Evolutionary conservation across 2,113 vertebrate species (phyloP).

Genomic region (Lagopus muta): DNA sequence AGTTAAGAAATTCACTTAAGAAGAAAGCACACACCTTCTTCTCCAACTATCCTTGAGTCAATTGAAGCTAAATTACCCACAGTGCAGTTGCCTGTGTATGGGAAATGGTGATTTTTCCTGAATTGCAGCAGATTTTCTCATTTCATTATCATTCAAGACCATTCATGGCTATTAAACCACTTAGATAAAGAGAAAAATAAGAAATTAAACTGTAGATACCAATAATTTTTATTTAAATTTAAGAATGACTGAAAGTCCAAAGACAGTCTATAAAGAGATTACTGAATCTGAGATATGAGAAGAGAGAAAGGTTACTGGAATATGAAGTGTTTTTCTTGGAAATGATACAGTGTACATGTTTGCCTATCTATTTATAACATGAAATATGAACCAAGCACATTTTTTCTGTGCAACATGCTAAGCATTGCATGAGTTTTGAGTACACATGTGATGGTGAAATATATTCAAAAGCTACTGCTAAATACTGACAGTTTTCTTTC

Average conservation of each 20-base stretch:
- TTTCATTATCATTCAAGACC: neutral
- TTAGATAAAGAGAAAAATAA: slow-evolving; percentile 13
- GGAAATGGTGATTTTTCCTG: neutral
- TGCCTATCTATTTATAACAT: slow-evolving; percentile 63
- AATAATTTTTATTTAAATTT: slow-evolving; percentile 51
- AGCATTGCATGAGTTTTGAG: neutral
- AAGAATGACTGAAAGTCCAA: slow-evolving; percentile 14
- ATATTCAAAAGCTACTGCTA: neutral
- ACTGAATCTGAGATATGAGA: slow-evolving; percentile 21
- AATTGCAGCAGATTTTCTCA: neutral
- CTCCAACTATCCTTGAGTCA: neutral
- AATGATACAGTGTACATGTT: slow-evolving; percentile 16
- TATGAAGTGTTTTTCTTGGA: slow-evolving; percentile 61
- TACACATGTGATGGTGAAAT: neutral
- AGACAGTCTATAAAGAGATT: neutral
- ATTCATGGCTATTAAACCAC: neutral
- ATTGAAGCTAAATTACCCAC: neutral
- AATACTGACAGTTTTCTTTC: neutral
- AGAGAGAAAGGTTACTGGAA: slow-evolving; percentile 42
- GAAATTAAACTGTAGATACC: neutral
- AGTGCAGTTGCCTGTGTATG: neutral
- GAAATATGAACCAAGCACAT: slow-evolving; percentile 48
- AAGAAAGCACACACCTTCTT: neutral
- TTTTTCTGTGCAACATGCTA: slow-evolving; percentile 25
- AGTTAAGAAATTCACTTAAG: neutral